Conservation (phyloP, 1,140 invertebrate species). For the Bilobella aurantiaca region DNA sequence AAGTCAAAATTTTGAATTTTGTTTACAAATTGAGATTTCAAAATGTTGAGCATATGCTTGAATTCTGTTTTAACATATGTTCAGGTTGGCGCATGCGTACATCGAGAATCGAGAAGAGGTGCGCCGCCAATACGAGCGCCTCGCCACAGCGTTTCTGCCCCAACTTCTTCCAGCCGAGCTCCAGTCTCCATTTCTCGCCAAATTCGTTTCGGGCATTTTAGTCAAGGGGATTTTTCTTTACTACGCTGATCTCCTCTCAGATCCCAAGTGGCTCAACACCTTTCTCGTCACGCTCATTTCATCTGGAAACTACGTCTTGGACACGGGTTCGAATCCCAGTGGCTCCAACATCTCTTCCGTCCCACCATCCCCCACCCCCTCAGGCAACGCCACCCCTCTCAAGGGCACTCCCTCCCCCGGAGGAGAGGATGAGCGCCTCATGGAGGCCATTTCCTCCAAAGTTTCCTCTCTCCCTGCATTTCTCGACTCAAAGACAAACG, state of each 20-base stretch:
- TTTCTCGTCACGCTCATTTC: constrained; percentile 22
- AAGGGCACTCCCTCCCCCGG: not conserved
- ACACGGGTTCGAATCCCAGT: no score
- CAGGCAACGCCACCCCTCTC: not conserved
- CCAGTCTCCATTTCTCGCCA: constrained; percentile 22
- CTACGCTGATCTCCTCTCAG: constrained; percentile 24
- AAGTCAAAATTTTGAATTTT: no score
- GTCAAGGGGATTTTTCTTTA: constrained; percentile 30
- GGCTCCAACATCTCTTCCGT: constrained; percentile 4
- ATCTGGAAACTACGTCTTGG: constrained; percentile 1
- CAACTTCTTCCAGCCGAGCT: constrained; percentile 29
- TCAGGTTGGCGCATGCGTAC: constrained; percentile 24
- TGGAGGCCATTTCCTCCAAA: not conserved
- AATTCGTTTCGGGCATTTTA: constrained; percentile 29
- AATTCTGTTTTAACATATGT: not conserved
- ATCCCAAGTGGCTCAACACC: constrained; percentile 30
- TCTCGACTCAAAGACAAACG: not conserved
- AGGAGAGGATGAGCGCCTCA: not conserved
- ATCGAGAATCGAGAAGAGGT: constrained; percentile 20
- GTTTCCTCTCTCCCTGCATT: not conserved
- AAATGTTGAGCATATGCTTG: constrained; percentile 6
- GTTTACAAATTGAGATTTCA: not conserved
- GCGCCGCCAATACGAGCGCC: constrained; percentile 21
- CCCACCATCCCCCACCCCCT: not conserved
- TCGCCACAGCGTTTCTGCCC: constrained; percentile 19